phyloP scores from a whole-genome alignment of 2,888 invertebrate species.

The Sabatieria punctata region DNA sequence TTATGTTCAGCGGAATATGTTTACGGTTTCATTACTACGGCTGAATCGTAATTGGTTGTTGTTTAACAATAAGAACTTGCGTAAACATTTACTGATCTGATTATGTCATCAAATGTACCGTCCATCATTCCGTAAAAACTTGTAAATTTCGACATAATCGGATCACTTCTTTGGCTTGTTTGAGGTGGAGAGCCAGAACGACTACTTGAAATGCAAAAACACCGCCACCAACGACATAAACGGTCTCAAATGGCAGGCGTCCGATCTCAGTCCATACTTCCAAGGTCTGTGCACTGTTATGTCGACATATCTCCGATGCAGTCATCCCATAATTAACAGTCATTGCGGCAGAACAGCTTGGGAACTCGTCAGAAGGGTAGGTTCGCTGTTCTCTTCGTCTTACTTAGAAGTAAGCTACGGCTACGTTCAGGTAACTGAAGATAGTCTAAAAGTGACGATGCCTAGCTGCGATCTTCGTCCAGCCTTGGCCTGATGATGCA shows the following conservation, averaged over 20 bases:
- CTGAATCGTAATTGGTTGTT: too few species aligned
- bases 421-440: slow-evolving; percentile 17
- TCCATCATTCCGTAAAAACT: too few species aligned
- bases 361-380: slow-evolving; percentile 21
- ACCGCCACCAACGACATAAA: slow-evolving; percentile 23
- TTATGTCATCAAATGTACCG: too few species aligned
- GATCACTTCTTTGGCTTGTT: too few species aligned
- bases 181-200: slow-evolving; percentile 22
- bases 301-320: slow-evolving; percentile 27
- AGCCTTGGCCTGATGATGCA: background rate
- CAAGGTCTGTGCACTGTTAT: slow-evolving; percentile 23
- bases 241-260: slow-evolving; percentile 13
- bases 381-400: background rate
- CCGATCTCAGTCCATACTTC: slow-evolving; percentile 15
- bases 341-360: slow-evolving; percentile 26
- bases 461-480: slow-evolving; percentile 19
- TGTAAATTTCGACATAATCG: too few species aligned
- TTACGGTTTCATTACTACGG: too few species aligned
- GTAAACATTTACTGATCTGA: too few species aligned
- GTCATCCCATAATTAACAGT: slow-evolving; percentile 22
- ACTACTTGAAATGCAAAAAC: slow-evolving; percentile 23
- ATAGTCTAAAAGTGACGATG: slow-evolving; percentile 20
- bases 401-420: background rate
- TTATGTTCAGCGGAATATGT: too few species aligned
- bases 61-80: too few species aligned